Percentiles rank a stretch among this genome's conserved stretches.
Conservation (phyloP, 2,888 invertebrate species). For the Epistrophella euchroma region DNA sequence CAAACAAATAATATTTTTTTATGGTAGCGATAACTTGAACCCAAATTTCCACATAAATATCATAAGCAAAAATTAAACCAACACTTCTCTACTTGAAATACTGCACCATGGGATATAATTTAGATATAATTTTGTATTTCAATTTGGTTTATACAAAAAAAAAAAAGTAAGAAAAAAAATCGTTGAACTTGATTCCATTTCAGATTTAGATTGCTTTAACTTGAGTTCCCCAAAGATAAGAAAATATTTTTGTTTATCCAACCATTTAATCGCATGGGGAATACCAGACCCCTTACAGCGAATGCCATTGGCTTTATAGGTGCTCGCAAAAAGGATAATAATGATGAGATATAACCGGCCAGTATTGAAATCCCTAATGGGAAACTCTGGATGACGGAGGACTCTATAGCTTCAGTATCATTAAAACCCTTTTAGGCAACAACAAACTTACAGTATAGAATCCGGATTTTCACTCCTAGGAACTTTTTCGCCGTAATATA, state of each 20-base stretch:
- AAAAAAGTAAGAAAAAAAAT: neutral
- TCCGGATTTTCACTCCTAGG: neutral
- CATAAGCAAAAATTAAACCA: neutral
- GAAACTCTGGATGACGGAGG: neutral
- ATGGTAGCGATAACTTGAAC: neutral
- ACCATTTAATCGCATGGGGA: constrained; percentile 16
- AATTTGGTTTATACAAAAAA: neutral
- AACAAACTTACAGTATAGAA: neutral
- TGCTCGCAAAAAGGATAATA: neutral
- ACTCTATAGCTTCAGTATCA: neutral
- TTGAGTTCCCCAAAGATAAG: neutral
- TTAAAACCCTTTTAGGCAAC: constrained; percentile 8
- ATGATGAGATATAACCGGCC: constrained; percentile 11
- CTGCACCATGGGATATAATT: neutral
- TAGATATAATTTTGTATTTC: neutral
- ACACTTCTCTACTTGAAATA: neutral
- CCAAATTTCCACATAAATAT: neutral
- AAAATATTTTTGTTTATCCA: constrained; percentile 1
- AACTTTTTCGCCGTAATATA: constrained; percentile 1
- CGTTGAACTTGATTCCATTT: neutral
- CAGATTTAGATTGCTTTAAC: constrained; percentile 11
- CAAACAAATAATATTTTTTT: neutral
- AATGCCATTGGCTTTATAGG: neutral
- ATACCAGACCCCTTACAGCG: neutral
- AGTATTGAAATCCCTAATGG: neutral